Conservation (phyloP, 2,113 vertebrate species). For the Himantopus leucocephalus region DNA sequence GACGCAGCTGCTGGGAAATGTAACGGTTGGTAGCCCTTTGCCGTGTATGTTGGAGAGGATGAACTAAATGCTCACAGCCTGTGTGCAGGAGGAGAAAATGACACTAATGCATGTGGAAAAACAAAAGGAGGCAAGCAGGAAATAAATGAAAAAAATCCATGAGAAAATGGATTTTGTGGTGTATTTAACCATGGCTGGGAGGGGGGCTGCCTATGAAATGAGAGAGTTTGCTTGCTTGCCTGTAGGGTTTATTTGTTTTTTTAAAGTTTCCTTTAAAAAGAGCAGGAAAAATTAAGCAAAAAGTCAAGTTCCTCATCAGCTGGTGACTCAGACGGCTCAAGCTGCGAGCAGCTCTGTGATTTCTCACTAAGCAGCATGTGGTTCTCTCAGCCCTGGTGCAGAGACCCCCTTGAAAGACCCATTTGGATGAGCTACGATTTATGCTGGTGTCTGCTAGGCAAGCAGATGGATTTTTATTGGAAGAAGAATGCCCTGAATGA, state of each 20-base stretch:
- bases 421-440: slow-evolving; percentile 3
- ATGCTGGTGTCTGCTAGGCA: not conserved
- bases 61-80: not conserved
- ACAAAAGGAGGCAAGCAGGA: slow-evolving; percentile 31
- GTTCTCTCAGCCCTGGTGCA: not conserved
- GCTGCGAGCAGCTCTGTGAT: slow-evolving; percentile 9
- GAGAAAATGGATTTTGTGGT: slow-evolving; percentile 51
- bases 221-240: slow-evolving; percentile 27
- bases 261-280: slow-evolving; percentile 23
- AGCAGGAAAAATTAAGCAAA: not conserved
- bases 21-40: not conserved
- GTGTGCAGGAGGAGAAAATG: slow-evolving; percentile 8
- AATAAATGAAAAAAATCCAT: slow-evolving; percentile 40
- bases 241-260: slow-evolving; percentile 47
- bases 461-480: slow-evolving; percentile 47
- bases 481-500: slow-evolving; percentile 19
- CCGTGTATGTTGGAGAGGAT: not conserved
- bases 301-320: slow-evolving; percentile 48
- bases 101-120: not conserved
- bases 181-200: slow-evolving; percentile 9
- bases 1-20: not conserved
- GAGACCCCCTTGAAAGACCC: slow-evolving; percentile 1
- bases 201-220: slow-evolving; percentile 5
- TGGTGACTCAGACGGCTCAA: slow-evolving; percentile 38
- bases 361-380: slow-evolving; percentile 45